Conservation (phyloP, 2,888 invertebrate species). For the Ormyrus labotus region DNA sequence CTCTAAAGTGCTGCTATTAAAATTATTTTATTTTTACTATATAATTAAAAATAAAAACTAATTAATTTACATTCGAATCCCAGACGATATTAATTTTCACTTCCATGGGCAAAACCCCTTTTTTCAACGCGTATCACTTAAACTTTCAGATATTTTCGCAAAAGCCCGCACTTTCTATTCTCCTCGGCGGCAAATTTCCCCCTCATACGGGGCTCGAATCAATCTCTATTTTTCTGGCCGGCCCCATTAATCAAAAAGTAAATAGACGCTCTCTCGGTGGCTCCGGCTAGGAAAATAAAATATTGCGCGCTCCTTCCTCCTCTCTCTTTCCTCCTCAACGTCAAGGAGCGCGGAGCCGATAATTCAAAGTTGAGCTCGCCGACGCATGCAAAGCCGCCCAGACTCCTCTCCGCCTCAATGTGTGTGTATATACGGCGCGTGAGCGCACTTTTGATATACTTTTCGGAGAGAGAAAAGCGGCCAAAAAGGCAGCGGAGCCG, state of each 20-base stretch:
- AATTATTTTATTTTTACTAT: too few species aligned
- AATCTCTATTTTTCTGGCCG: conserved; percentile 44
- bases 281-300: conserved; percentile 30
- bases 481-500: background rate
- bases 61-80: too few species aligned
- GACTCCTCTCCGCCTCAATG: background rate
- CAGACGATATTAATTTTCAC: too few species aligned
- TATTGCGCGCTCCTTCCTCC: conserved; percentile 1
- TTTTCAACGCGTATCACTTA: too few species aligned
- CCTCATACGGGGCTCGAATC: conserved; percentile 10
- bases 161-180: too few species aligned
- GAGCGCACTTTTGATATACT: conserved; percentile 20
- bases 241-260: conserved; percentile 34
- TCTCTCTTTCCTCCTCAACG: background rate
- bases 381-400: background rate
- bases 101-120: too few species aligned
- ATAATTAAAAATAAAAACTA: too few species aligned
- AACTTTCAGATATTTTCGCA: too few species aligned
- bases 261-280: conserved; percentile 16
- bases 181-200: background rate
- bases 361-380: conserved; percentile 34
- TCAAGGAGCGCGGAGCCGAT: conserved; percentile 34
- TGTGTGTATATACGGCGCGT: background rate
- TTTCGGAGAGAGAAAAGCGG: conserved; percentile 25
- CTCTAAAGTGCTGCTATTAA: too few species aligned